phyloP scores from a whole-genome alignment of 2,113 vertebrate species.

The Passerina amoena region DNA sequence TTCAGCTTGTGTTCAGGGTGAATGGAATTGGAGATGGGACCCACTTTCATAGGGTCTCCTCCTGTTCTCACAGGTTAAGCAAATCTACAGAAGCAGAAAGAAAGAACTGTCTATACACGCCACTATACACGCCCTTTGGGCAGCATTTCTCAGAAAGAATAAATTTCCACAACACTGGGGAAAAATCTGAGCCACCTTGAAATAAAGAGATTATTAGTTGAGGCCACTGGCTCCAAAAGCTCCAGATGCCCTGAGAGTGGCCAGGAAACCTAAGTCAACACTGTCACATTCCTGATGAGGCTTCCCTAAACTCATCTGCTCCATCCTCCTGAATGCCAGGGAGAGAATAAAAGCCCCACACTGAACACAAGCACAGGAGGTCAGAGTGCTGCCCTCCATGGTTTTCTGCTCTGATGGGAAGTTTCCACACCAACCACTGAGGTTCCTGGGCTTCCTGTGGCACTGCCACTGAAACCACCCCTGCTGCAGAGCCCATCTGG shows the following conservation, averaged over 20 bases:
- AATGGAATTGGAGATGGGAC: rapidly evolving
- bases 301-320: background rate
- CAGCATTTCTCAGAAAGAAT: background rate
- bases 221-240: background rate
- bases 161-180: background rate
- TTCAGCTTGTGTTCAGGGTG: background rate
- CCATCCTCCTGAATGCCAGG: background rate
- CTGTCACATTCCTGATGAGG: background rate
- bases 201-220: background rate
- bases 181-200: background rate
- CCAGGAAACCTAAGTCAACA: background rate
- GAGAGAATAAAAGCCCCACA: background rate
- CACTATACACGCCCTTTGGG: background rate
- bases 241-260: background rate
- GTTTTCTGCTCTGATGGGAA: background rate
- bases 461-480: background rate
- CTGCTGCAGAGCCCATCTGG: background rate
- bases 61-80: background rate
- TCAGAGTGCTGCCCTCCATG: background rate
- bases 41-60: background rate
- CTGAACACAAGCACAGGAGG: background rate
- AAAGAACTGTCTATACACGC: background rate
- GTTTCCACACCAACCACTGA: background rate
- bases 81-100: background rate
- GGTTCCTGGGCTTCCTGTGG: background rate